phyloP scores from a whole-genome alignment of 2,113 vertebrate species.

The Felis catus region F.catus_Fca126_mat1.0 CM031417.1:140678501-140679000 shows the following conservation, averaged over 20 bases:
- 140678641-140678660: not conserved
- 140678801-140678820: not conserved
- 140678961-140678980: not conserved
- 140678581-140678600: not conserved
- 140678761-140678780: not conserved
- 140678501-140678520: not conserved
- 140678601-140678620: not conserved
- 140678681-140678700: not conserved
- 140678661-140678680: not conserved
- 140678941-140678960: not conserved
- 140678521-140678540: not conserved
- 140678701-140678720: not conserved
- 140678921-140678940: not conserved
- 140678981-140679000: not conserved
- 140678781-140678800: fast-evolving
- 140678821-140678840: not conserved
- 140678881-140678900: not conserved
- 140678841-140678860: too few species aligned
- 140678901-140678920: not conserved
- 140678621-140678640: not conserved
- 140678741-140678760: not conserved
- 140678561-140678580: not conserved
- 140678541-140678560: not conserved
- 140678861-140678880: not conserved
- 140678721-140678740: too few species aligned